Conservation (phyloP, 2,113 vertebrate genomes). For the Ailuropoda melanoleuca region DNA sequence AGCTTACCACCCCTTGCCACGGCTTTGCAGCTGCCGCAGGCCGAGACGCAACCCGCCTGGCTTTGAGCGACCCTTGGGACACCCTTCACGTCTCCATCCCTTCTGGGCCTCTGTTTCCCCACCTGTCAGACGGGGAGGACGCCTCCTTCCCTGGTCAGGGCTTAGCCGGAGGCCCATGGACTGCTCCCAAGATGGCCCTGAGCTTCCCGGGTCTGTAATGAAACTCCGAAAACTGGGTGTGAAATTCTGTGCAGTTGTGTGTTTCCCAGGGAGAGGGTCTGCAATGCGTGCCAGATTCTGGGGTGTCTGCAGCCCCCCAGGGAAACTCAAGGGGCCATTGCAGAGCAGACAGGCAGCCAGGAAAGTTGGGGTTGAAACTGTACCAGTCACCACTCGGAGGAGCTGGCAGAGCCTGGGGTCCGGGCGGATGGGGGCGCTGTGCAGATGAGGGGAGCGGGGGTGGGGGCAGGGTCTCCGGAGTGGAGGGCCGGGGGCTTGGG, state of each 20-base stretch:
- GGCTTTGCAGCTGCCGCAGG: neutral
- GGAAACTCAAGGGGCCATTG: accelerated
- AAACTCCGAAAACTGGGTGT: neutral
- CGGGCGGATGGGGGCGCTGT: accelerated
- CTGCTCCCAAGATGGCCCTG: neutral
- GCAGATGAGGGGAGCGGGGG: too few species aligned
- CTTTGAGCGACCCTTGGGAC: neutral
- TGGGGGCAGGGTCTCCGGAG: neutral
- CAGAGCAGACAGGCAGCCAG: accelerated
- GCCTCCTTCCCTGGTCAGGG: neutral
- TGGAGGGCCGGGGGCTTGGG: too few species aligned
- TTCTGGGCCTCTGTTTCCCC: neutral
- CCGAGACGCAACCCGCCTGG: neutral
- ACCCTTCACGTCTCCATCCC: accelerated
- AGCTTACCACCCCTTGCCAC: neutral
- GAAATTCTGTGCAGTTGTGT: accelerated
- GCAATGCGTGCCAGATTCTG: accelerated
- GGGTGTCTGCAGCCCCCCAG: neutral
- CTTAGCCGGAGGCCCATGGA: neutral
- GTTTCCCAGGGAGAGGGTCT: neutral
- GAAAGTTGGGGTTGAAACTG: too few species aligned
- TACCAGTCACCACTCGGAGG: neutral
- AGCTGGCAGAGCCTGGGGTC: neutral
- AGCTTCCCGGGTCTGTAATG: neutral
- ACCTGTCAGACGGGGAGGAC: neutral